Percentiles rank a stretch among this genome's conserved stretches.
These are phyloP conservation scores for Oligia fasciuncula DNA, from an alignment of 2,888 invertebrate genomes.

Conservation along the genomic window DNA sequence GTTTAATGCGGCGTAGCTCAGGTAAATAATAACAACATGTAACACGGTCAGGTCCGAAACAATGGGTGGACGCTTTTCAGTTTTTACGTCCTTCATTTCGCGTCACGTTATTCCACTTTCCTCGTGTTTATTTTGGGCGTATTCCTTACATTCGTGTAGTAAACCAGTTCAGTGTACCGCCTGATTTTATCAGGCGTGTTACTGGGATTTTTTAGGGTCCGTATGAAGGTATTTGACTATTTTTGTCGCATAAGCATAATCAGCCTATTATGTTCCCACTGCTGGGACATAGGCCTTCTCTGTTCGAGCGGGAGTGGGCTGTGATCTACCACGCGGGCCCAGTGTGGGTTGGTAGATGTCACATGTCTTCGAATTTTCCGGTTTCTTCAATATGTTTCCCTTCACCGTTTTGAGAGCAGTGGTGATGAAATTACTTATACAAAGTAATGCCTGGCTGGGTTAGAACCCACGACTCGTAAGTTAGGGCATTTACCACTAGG, in stretches of 20 bases:
- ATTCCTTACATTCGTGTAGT: conserved; percentile 31
- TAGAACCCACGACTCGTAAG: background rate
- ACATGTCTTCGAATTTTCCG: no score
- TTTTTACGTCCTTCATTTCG: conserved; percentile 55
- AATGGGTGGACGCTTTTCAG: conserved; percentile 52
- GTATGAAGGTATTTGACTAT: background rate
- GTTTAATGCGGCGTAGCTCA: conserved; percentile 60
- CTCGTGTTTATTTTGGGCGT: conserved; percentile 47
- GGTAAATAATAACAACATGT: conserved; percentile 64
- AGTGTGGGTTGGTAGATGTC: background rate
- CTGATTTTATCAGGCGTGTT: conserved; percentile 41
- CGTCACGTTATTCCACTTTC: conserved; percentile 49
- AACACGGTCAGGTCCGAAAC: conserved; percentile 52
- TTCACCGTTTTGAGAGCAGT: background rate
- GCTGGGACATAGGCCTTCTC: no score
- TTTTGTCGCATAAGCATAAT: background rate
- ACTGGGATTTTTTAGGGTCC: conserved; percentile 1
- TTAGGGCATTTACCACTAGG: background rate
- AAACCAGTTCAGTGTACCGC: conserved; percentile 32
- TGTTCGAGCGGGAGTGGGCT: background rate
- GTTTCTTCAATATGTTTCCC: no score
- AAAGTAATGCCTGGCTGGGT: background rate
- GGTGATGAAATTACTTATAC: background rate
- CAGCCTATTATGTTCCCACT: background rate
- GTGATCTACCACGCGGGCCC: background rate